A percentile compares a stretch with the other conserved stretches of the same genome.
Evolutionary conservation across 2,113 vertebrate species (phyloP).

Genomic region (Hyaena hyaena): DNA sequence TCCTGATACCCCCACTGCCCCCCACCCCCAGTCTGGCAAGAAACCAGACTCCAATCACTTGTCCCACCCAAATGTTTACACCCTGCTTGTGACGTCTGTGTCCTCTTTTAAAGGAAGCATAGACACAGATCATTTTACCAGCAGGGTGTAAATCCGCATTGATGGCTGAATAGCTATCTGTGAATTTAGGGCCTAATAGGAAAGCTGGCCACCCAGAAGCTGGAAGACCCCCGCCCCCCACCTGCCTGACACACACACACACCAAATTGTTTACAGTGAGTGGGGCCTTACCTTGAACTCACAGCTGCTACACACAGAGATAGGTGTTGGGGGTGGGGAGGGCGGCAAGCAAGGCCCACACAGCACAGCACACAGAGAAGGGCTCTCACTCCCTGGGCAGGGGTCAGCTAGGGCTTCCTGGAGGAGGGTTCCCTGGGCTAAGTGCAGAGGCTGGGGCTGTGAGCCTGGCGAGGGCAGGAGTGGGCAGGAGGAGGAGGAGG

Average conservation of each 20-base stretch:
- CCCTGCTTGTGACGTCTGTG: background rate
- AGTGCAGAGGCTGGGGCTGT: background rate
- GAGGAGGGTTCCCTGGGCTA: background rate
- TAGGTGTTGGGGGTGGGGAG: background rate
- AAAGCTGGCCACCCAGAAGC: background rate
- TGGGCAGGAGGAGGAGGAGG: background rate
- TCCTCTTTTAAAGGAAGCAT: background rate
- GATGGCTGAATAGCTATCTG: background rate
- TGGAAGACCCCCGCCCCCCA: background rate
- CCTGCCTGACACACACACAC: no score
- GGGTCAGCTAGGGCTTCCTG: background rate
- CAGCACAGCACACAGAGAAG: background rate
- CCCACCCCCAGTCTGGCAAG: background rate
- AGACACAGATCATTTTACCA: background rate
- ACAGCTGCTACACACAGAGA: rapidly evolving
- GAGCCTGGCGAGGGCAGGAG: background rate
- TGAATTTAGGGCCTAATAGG: background rate
- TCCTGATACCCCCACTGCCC: no score
- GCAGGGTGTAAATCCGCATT: background rate
- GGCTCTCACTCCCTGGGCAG: rapidly evolving
- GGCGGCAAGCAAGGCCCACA: no score
- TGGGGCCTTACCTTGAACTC: background rate
- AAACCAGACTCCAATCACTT: background rate
- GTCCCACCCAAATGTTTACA: background rate
- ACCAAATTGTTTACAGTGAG: background rate